Conservation (phyloP, 37 sponge, comb jelly and placozoan genomes). For the Ianthella basta region DNA sequence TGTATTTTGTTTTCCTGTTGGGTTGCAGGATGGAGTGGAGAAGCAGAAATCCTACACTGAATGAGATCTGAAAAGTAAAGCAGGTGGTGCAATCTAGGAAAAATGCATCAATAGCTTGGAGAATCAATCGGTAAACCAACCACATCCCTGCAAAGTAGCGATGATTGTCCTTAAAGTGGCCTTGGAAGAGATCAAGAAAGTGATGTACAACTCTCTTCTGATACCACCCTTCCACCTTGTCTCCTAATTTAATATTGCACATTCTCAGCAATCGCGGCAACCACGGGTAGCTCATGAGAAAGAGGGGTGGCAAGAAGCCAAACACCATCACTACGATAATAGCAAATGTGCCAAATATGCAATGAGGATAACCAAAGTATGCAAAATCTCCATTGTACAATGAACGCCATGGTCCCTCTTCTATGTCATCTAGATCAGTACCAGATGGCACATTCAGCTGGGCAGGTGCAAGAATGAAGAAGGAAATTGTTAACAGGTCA, state of each 20-base stretch:
- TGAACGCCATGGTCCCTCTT: not conserved
- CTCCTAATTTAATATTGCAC: not conserved
- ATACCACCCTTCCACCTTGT: not conserved
- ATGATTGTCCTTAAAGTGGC: not conserved
- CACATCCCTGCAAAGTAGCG: constrained; percentile 13
- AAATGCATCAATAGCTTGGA: constrained; percentile 12
- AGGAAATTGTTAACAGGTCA: not conserved
- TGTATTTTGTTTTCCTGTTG: not conserved
- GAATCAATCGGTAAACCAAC: constrained; percentile 4
- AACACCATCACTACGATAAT: not conserved
- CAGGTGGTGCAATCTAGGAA: not conserved
- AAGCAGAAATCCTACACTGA: not conserved
- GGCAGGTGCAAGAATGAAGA: not conserved
- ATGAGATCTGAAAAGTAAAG: not conserved
- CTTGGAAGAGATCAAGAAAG: constrained; percentile 5
- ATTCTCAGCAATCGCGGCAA: not conserved
- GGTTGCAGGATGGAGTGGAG: constrained; percentile 27
- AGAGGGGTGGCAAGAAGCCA: not conserved
- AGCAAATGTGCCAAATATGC: not conserved
- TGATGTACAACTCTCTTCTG: not conserved
- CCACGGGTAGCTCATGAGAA: constrained; percentile 3
- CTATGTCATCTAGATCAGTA: not conserved
- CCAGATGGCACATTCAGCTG: not conserved
- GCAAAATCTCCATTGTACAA: constrained; percentile 3
- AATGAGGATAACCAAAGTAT: not conserved